phyloP scores from a whole-genome alignment of 2,888 invertebrate species.

The Aproaerema taeniolella region DNA sequence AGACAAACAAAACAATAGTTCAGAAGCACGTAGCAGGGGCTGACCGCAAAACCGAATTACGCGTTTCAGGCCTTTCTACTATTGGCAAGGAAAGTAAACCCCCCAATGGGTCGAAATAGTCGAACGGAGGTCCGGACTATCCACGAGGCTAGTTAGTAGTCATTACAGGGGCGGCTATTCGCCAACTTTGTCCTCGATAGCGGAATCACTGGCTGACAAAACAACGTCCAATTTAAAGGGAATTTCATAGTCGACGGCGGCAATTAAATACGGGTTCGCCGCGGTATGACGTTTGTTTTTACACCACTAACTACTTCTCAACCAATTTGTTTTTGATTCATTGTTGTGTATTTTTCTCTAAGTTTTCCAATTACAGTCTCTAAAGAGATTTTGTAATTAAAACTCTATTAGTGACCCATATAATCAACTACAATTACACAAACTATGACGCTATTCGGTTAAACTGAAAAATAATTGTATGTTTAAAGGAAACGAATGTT shows the following conservation, averaged over 20 bases:
- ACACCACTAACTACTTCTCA: slow-evolving; percentile 27
- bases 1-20: slow-evolving; percentile 49
- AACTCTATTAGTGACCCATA: slow-evolving; percentile 8
- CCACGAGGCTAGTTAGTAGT: slow-evolving; percentile 49
- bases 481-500: no score
- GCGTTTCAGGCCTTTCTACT: slow-evolving; percentile 36
- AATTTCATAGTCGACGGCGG: slow-evolving; percentile 47
- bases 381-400: slow-evolving; percentile 10
- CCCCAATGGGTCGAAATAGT: slow-evolving; percentile 24
- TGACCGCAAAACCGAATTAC: slow-evolving; percentile 56
- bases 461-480: no score
- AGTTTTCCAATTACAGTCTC: slow-evolving; percentile 8
- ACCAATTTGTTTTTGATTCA: slow-evolving; percentile 37
- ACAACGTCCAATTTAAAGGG: slow-evolving; percentile 52
- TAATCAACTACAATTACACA: no score
- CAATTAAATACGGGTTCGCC: slow-evolving; percentile 38
- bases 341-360: slow-evolving; percentile 20
- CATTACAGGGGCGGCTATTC: slow-evolving; percentile 52
- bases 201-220: slow-evolving; percentile 35
- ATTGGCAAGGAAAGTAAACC: slow-evolving; percentile 46
- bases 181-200: slow-evolving; percentile 40
- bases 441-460: no score
- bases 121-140: slow-evolving; percentile 2
- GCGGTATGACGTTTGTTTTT: slow-evolving; percentile 37
- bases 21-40: slow-evolving; percentile 33